Evolutionary conservation across 2,113 vertebrate genomes (phyloP), one percentile per base, ranked within the genome.

Genomic region (Phainopepla nitens): DNA sequence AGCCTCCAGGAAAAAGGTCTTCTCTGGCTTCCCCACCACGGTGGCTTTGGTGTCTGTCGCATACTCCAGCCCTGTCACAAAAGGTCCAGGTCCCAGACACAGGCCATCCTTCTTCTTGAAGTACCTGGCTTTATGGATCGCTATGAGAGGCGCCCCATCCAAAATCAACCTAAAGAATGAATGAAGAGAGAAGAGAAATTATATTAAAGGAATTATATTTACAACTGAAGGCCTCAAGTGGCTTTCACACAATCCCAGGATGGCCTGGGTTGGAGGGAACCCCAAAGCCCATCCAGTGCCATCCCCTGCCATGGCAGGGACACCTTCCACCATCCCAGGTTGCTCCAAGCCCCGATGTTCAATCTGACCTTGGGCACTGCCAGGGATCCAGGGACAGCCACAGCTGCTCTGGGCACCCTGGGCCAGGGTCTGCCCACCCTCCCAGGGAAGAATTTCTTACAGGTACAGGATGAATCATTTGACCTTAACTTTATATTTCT

Each of bases 121-220:
- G 94, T 99, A 99, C 5, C 99, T 98, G 60, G 99, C 99, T 97
- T 99, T 99, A 84, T 99, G 99, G 94, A 99, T 98, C 5, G 99
- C 99, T 65, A 99, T 99, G 72, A 99, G 99, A 61, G 99, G 99
- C 3, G 99, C 99, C 4, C 99, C 99, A 3, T 99, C 97, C 89
- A 99, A 96, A 75, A 99, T 96, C 91, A 99, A 93, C 94, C 99
- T 99, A 23, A 9, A 64, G 69, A 89, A 64, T 60, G 56, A 61
- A 75, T 6, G 33, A 56, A 73, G 13, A 13, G 39, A 81, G 22
- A 7, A 36, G 4, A 56, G 31, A 28, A 33, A 8, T 20, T 9
- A 1, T 3, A 53, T 56, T 23, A 20, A 25, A 56, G 29, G 16
- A 22, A 27, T 3, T 2, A 2, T 9, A 42, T 23, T 69, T 77